These are phyloP conservation scores for Thecocarcelia acutangulata DNA, from an alignment of 2,888 invertebrate genomes.

Conservation along the genomic window DNA sequence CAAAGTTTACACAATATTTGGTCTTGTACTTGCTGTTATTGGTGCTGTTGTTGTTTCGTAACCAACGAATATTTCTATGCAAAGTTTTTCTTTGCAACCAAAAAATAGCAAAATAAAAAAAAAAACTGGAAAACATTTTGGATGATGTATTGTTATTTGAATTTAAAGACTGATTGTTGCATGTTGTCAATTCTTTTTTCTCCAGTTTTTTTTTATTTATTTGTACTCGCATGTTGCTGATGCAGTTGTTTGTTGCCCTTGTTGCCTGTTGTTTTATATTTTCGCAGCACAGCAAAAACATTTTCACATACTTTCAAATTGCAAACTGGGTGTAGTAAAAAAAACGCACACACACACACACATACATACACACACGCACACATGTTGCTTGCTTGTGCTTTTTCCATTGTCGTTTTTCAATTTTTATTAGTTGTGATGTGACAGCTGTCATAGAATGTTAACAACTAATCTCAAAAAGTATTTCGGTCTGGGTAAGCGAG, in stretches of 20 bases:
- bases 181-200: constrained; percentile 74
- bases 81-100: constrained; percentile 28
- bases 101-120: constrained; percentile 3
- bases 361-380: constrained; percentile 41
- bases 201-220: constrained; percentile 49
- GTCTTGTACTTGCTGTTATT: constrained; percentile 25
- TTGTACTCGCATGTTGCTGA: constrained; percentile 44
- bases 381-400: constrained; percentile 53
- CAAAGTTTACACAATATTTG: constrained; percentile 50
- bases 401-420: constrained; percentile 40
- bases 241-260: constrained; percentile 23
- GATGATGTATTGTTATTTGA: constrained; percentile 67
- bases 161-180: constrained; percentile 68
- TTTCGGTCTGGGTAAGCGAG: constrained; percentile 35
- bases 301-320: not conserved
- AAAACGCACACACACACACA: not conserved
- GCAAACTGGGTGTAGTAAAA: not conserved
- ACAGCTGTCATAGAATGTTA: constrained; percentile 68
- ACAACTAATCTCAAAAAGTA: constrained; percentile 59
- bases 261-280: constrained; percentile 37
- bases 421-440: constrained; percentile 68
- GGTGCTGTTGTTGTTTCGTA: constrained; percentile 8
- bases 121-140: constrained; percentile 27
- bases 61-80: constrained; percentile 9
- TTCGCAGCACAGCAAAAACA: constrained; percentile 20